These are phyloP conservation scores for Lamprotornis superbus DNA, from an alignment of 2,113 vertebrate species.

Conservation along the genomic window DNA sequence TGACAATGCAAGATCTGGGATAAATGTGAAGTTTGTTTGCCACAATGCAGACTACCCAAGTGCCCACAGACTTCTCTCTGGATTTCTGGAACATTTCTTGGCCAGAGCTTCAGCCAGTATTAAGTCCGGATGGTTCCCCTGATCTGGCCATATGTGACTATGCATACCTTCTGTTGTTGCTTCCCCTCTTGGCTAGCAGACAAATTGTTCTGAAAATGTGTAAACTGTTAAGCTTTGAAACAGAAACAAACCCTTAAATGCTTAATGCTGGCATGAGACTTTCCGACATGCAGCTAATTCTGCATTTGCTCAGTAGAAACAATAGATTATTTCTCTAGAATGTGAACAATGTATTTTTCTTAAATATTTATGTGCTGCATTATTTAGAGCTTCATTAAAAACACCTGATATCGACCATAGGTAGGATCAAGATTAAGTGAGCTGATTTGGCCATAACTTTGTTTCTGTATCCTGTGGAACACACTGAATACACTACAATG, in stretches of 20 bases:
- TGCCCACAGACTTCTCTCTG: not conserved
- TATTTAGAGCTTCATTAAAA: not conserved
- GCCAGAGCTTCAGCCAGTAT: not conserved
- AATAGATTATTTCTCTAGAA: not conserved
- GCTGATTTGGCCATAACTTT: not conserved
- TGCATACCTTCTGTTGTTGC: conserved; percentile 25
- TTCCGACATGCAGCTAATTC: not conserved
- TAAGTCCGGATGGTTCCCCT: not conserved
- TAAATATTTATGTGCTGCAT: not conserved
- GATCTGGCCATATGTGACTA: conserved; percentile 19
- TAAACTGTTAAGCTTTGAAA: not conserved
- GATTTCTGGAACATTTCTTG: not conserved
- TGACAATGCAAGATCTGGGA: not conserved
- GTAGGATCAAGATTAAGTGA: not conserved
- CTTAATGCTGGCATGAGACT: not conserved
- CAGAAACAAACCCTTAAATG: not conserved
- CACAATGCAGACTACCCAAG: not conserved
- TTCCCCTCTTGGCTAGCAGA: conserved; percentile 33
- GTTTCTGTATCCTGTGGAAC: not conserved
- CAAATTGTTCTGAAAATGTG: not conserved
- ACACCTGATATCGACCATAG: not conserved
- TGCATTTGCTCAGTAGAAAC: not conserved
- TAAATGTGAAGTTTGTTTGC: not conserved
- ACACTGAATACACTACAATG: not conserved
- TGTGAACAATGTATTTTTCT: not conserved